phyloP scores from a whole-genome alignment of 64 coral and sea anemone genomes.

The Dendrophyllia cribrosa region DNA sequence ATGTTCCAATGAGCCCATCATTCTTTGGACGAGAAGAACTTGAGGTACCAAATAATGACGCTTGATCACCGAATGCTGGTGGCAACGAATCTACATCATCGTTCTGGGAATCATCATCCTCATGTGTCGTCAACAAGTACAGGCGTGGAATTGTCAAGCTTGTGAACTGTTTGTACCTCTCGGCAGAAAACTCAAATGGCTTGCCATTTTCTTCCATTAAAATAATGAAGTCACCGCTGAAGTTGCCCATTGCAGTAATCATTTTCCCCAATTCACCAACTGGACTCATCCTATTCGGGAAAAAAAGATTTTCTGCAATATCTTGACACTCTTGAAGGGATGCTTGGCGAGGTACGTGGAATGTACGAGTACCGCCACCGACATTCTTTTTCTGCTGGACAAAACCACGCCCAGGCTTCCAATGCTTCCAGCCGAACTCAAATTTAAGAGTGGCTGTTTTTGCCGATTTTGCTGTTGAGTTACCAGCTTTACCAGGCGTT shows the following conservation, averaged over 20 bases:
- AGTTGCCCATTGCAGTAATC: background rate
- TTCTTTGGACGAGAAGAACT: too few relatives aligned
- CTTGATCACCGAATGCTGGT: too few relatives aligned
- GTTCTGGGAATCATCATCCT: background rate
- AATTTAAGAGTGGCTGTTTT: background rate
- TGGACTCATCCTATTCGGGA: too few relatives aligned
- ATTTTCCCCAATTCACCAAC: background rate
- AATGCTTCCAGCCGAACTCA: background rate
- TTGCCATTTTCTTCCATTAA: background rate
- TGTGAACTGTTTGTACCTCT: background rate
- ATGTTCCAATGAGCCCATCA: constrained; percentile 5
- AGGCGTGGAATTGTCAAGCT: background rate
- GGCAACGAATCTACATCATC: background rate
- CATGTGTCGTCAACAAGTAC: background rate
- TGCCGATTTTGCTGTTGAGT: background rate
- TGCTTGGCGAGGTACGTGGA: too few relatives aligned
- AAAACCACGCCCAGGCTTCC: background rate
- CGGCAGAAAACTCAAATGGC: background rate
- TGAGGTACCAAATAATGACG: too few relatives aligned
- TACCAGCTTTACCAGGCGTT: background rate
- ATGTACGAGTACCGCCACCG: background rate
- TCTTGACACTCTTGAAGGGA: too few relatives aligned
- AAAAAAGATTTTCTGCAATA: too few relatives aligned
- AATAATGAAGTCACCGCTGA: background rate
- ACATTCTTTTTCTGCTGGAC: background rate